Base-by-base conservation (phyloP, 2,888 invertebrate genomes). In the Stegophylla sp. region DNA sequence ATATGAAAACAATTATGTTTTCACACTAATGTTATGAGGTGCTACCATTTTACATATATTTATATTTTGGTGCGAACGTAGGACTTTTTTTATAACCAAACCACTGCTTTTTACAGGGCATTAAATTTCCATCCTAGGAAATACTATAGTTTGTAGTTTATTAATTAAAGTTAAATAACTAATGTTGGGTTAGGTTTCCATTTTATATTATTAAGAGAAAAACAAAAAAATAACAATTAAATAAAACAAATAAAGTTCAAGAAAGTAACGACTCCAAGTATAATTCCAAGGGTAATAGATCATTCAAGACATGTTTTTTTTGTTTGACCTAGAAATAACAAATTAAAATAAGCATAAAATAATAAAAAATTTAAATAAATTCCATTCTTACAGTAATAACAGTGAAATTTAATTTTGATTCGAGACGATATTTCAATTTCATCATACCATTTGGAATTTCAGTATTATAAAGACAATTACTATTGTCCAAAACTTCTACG, bases 401-500 rank as follows among this genome's bases (percentile, higher is more conserved):
- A 15, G 0, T 51, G 9, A 34, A 63, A 41, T 79, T 71, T 61
- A 71, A 79, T 13, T 79, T 79, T 63, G 79, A 71, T 63, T 79
- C 41, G 7, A 79, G 69, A n/a, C 79, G 79, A 61, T 61, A 61
- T 69, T 79, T 79, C n/a, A 79, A 17, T 71, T 79, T 79, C 79
- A 79, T 79, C 61, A 71, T 79, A 61, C 79, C 79, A 61, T 79
- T 69, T 23, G 79, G 79, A 51, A 71, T 69, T 48, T 1, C 26
- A 17, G 79, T 71, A 17, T 63, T 17, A 71, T 69, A 61, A 41
- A 79, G 61, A 61, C 79, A 79, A 17, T 61, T 79, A 51, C 34
- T 61, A 61, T 41, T 79, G 5, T 79, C 79, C 13, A 79, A 67
- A 34, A 79, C 79, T 79, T 79, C 79, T 43, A 79, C 12, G 63